Percentiles rank a stretch among this genome's conserved stretches.
These are phyloP conservation scores for Laupala kohalensis DNA, from an alignment of 1,140 invertebrate genomes.

Conservation along the genomic window DNA sequence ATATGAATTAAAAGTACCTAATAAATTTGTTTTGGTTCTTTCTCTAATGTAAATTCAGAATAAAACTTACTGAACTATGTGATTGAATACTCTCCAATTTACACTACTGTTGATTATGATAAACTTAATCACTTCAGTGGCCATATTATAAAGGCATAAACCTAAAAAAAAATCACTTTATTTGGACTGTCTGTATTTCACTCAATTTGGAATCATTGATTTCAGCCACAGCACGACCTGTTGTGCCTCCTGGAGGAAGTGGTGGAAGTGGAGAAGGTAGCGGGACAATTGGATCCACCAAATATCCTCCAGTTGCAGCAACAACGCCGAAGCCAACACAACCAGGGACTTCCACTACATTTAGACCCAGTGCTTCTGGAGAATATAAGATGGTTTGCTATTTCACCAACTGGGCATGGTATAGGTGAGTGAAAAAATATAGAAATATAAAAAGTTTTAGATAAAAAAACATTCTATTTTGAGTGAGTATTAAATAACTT, in stretches of 20 bases:
- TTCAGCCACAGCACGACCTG: too few relatives aligned
- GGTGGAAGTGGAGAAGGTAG: not conserved
- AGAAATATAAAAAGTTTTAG: not conserved
- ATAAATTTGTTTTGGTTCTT: too few relatives aligned
- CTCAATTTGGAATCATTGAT: too few relatives aligned
- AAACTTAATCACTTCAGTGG: too few relatives aligned
- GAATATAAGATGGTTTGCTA: slow-evolving; percentile 52
- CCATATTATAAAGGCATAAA: too few relatives aligned
- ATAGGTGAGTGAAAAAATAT: slow-evolving; percentile 26
- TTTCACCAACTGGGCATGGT: slow-evolving; percentile 58
- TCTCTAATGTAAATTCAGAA: too few relatives aligned
- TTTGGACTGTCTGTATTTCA: too few relatives aligned
- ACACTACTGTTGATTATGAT: too few relatives aligned
- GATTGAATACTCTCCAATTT: too few relatives aligned
- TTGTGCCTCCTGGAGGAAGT: not conserved
- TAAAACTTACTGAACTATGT: too few relatives aligned
- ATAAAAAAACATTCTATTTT: not conserved
- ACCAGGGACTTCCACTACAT: not conserved
- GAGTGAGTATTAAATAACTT: not conserved
- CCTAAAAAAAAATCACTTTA: too few relatives aligned
- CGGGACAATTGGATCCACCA: not conserved
- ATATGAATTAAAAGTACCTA: too few relatives aligned
- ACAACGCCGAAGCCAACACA: not conserved
- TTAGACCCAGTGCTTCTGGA: slow-evolving; percentile 4
- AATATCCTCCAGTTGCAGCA: not conserved